Evolutionary conservation across 2,888 invertebrate species (phyloP).

Genomic region (Andrena praecox): DNA sequence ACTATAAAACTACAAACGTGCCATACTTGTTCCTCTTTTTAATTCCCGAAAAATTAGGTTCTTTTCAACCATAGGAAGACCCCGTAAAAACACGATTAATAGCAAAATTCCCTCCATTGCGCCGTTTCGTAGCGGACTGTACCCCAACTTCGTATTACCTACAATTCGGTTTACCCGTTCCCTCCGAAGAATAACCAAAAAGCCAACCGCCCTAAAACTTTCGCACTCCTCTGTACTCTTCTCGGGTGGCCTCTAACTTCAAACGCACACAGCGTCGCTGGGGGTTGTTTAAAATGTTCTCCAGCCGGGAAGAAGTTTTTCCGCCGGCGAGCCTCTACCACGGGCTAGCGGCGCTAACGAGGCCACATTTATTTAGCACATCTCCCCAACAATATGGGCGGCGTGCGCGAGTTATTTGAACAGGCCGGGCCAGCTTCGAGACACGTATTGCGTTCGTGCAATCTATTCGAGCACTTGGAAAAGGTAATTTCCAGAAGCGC

Average conservation of each 20-base stretch:
- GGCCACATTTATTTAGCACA: conserved; percentile 2
- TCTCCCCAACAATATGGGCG: conserved; percentile 4
- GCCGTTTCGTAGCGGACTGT: too few species aligned
- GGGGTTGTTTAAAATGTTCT: too few species aligned
- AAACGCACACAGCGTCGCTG: too few species aligned
- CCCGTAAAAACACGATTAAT: too few species aligned
- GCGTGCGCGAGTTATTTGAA: conserved; percentile 1
- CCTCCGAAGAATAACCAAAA: not conserved
- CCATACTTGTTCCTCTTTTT: too few species aligned
- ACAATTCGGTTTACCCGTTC: not conserved
- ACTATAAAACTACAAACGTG: too few species aligned
- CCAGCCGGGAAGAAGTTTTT: too few species aligned
- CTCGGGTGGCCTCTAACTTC: too few species aligned
- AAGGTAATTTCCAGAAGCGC: conserved; percentile 21
- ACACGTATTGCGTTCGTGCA: conserved; percentile 19
- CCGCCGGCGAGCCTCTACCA: not conserved
- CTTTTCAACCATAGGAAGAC: too few species aligned
- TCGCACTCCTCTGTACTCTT: too few species aligned
- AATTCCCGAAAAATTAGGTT: too few species aligned
- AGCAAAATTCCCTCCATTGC: too few species aligned
- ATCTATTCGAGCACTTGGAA: conserved; percentile 21
- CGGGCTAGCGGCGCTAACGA: not conserved
- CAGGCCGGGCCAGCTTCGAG: not conserved
- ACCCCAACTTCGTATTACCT: not conserved
- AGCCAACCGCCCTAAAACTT: not conserved